Base-by-base conservation (phyloP, 2,113 vertebrate species). In the Bubo bubo region DNA sequence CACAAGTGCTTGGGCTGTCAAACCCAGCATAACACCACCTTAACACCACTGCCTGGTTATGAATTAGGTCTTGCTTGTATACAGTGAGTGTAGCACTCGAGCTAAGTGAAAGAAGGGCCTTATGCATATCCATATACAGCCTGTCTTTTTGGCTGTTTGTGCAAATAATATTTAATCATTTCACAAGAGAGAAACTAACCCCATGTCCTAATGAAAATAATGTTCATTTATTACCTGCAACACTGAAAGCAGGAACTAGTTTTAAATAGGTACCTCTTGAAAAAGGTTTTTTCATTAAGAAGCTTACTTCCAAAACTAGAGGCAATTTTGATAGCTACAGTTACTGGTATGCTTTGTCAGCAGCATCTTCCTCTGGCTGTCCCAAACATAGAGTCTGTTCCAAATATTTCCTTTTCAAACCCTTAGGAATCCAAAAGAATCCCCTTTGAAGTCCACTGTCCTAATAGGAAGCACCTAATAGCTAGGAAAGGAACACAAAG, bases 81-180 rank as follows among this genome's bases (percentile, higher is more conserved):
- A 7, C 0, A 0, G 37, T 4, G 3, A 62, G 5, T 10, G 1
- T 7, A 53, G 39, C 7, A 70, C 35, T 4, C 49, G 49, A 86
- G 27, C 9, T 45, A 41, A 88, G 18, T 34, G 21, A 34, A 76
- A 34, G 21, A 67, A 64, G 4, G 3, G 5, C 20, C 14, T 35
- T 7, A 26, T 18, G 10, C 53, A 53, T 14, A 28, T 41, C 6
- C 77, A 6, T 37, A 15, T 13, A 26, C 7, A 76, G 7, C 9
- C 16, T 16, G 14, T 7, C 9, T 27, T 59, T 93, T 52, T 74
- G 13, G 10, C 22, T 59, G 18, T 35, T 90, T 66, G 7, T 0
- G 1, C 76, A 63, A 93, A 49, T 20, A 35, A 72, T 35, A 76
- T 58, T 34, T 20, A 8, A 45, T 76, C 3, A 19, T 49, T 84